Evolutionary conservation across 2,888 invertebrate species (phyloP).

Genomic region (Callimorpha dominula): DNA sequence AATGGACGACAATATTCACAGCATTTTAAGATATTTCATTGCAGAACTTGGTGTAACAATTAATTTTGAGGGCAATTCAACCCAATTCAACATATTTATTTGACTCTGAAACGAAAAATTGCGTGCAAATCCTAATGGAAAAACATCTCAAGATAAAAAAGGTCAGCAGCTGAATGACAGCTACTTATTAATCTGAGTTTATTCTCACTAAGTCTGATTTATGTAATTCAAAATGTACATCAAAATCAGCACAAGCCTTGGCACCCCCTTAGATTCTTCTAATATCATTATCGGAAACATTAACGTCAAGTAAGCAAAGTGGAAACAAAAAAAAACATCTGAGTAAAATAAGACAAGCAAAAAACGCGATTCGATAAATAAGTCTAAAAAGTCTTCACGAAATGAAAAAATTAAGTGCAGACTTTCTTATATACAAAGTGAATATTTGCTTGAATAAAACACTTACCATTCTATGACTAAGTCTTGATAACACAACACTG

Average conservation of each 20-base stretch:
- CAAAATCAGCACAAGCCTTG: too few relatives aligned
- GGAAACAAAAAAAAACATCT: too few relatives aligned
- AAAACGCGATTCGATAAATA: background rate
- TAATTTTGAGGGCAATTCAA: too few relatives aligned
- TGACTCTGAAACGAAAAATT: background rate
- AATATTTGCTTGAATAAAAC: background rate
- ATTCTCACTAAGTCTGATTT: too few relatives aligned
- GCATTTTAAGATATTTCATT: too few relatives aligned
- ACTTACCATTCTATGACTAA: slow-evolving; percentile 43
- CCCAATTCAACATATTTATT: too few relatives aligned
- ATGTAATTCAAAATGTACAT: too few relatives aligned
- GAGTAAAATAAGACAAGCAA: background rate
- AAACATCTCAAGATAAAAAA: background rate
- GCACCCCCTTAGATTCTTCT: too few relatives aligned
- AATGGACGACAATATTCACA: too few relatives aligned
- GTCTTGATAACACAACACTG: slow-evolving; percentile 25
- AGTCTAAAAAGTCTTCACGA: background rate
- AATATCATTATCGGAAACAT: too few relatives aligned
- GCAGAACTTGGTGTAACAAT: too few relatives aligned
- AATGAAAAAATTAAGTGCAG: background rate
- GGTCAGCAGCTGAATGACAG: background rate
- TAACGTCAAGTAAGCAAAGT: too few relatives aligned
- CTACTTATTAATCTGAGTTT: background rate
- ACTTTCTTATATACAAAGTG: background rate
- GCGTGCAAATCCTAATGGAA: background rate